Percentiles rank a stretch among this genome's conserved stretches.
phyloP scores from a whole-genome alignment of 2,113 vertebrate species.

The Spea multiplicata region DNA sequence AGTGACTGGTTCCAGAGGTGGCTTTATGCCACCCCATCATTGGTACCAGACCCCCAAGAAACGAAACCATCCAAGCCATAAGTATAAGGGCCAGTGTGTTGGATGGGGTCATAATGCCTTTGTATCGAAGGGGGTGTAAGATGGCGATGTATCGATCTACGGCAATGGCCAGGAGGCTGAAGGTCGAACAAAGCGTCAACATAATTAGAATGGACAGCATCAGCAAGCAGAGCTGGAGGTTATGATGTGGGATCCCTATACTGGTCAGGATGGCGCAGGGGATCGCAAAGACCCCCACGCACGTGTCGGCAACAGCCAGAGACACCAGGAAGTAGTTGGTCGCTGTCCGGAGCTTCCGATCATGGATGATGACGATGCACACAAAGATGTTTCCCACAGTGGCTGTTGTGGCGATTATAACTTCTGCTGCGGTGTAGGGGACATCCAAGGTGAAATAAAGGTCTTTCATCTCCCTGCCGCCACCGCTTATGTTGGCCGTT shows the following conservation, averaged over 20 bases:
- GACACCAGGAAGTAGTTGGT: slow-evolving; percentile 76
- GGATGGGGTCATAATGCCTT: slow-evolving; percentile 63
- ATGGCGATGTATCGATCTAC: slow-evolving; percentile 74
- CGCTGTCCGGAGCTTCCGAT: slow-evolving; percentile 65
- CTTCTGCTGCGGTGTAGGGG: slow-evolving; percentile 64
- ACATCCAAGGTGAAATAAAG: slow-evolving; percentile 52
- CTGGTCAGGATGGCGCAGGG: slow-evolving; percentile 71
- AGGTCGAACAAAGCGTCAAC: slow-evolving; percentile 74
- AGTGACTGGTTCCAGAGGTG: slow-evolving; percentile 51
- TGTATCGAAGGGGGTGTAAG: slow-evolving; percentile 71
- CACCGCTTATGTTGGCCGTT: neutral
- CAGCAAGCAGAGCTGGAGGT: slow-evolving; percentile 67
- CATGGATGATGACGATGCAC: slow-evolving; percentile 64
- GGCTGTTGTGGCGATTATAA: slow-evolving; percentile 66
- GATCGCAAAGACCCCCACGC: slow-evolving; percentile 69
- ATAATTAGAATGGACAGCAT: slow-evolving; percentile 72
- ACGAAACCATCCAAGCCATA: slow-evolving; percentile 60
- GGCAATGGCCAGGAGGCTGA: slow-evolving; percentile 70
- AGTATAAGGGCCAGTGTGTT: slow-evolving; percentile 64
- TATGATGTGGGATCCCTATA: slow-evolving; percentile 62
- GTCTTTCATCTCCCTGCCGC: neutral
- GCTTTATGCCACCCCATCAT: slow-evolving; percentile 68
- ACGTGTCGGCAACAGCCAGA: slow-evolving; percentile 67
- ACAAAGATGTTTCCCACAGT: slow-evolving; percentile 65
- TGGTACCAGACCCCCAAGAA: slow-evolving; percentile 62